Evolutionary conservation across 2,797 vertebrate species (phyloP), one percentile per base, ranked within the genome.

Genomic region (Enteromius thamalakanensis): DNA sequence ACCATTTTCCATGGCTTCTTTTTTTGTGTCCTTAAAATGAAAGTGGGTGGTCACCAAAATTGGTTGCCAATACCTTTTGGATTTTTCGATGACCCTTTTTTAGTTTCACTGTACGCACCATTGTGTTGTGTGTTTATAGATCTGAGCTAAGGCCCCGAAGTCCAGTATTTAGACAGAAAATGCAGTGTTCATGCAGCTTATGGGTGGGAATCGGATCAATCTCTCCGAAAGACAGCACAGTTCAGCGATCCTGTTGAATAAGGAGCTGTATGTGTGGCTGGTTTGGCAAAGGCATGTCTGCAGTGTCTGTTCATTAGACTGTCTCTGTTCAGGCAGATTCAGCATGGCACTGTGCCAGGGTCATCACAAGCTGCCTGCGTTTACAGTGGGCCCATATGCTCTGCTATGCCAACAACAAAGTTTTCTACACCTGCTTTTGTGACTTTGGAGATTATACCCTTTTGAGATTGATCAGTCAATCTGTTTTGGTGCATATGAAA

Each of bases 301-400:
- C 37, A 8, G 21, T 40, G 45, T 79, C 65, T 69, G 14, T 34
- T 79, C 49, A 79, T 69, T 77, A 77, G 17, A 47, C 76, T 21
- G 58, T 77, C 17, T 77, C 65, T 55, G 49, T 80, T 69, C n/a
- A 42, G 78, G 15, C 65, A 55, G 65, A 79, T 69, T 69, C 47
- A 7, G 29, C 32, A 40, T 55, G 64, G 64, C 34, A 17, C 47
- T 79, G 21, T 40, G 12, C 64, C 77, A 79, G 26, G 49, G 11
- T 79, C 32, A 60, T 76, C 23, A 32, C 51, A 58, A 37, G 26
- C 14, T 53, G n/a, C 51, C 53, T 42, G 14, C 53, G 42, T 34
- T 53, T 14, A 49, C 70, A 53, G 17, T 34, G n/a, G 19, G 11
- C 32, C 62, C 62, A 51, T 21, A 78, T 65, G 6, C 40, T 15